Base-by-base conservation (phyloP, 2,797 vertebrate genomes). In the Setipinna tenuifilis region DNA sequence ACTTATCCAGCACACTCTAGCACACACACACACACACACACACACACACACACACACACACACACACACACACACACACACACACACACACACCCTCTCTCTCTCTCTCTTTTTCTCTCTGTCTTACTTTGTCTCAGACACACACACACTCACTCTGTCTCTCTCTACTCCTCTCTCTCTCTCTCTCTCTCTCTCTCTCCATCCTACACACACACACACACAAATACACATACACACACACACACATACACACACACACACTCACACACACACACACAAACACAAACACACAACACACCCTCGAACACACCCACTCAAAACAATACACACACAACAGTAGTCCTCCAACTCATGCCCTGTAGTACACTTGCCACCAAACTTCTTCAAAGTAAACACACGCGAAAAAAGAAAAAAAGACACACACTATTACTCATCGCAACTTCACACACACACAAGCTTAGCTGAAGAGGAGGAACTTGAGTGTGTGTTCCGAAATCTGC, bases 1-100 rank as follows among this genome's bases (percentile, higher is more conserved):
- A 54, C 61, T 50, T 82, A 78, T 83, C 86, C 86, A 86, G 85
- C 23, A 54, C 59, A 54, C 62, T 3, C 44, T 16, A 14, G 12
- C 23, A 41, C 35, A 28, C 25, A 41, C n/a, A 62, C 59, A 62
- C 59, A 62, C 46, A 28, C 84, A 85, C 80, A 78, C 88, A 78
- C 87, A 83, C 85, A 50, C n/a, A n/a, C n/a, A n/a, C n/a, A n/a
- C n/a, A n/a, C n/a, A n/a, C n/a, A n/a, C n/a, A n/a, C n/a, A n/a
- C n/a, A n/a, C n/a, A n/a, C n/a, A n/a, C n/a, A n/a, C n/a, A n/a
- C n/a, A n/a, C n/a, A n/a, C n/a, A n/a, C n/a, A n/a, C n/a, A n/a
- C n/a, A n/a, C n/a, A n/a, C n/a, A n/a, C n/a, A n/a, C n/a, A n/a
- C n/a, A n/a, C n/a, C n/a, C n/a, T 88, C 87, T 90, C 86, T 88